A percentile compares a stretch with the other conserved stretches of the same genome.
Conservation (phyloP, 2,797 vertebrate species). For the Muraenolepis orangiensis region DNA sequence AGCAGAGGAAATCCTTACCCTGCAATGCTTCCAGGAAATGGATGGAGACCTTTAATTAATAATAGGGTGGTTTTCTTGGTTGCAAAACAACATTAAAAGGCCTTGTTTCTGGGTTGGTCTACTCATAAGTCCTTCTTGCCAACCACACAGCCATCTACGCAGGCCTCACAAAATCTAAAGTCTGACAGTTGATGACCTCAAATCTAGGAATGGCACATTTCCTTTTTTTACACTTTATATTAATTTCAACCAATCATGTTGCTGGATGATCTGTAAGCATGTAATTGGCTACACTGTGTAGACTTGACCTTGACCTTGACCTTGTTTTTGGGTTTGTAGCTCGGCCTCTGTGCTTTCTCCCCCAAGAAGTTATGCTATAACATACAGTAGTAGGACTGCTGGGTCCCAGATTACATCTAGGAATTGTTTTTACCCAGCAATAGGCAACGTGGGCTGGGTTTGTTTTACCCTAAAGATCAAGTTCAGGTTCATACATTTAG, state of each 20-base stretch:
- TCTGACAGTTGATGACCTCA: background rate
- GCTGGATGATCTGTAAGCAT: background rate
- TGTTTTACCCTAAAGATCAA: background rate
- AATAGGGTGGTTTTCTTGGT: background rate
- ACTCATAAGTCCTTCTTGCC: background rate
- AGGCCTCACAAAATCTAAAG: background rate
- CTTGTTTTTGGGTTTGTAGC: background rate
- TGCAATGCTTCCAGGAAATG: background rate
- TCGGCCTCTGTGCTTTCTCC: background rate
- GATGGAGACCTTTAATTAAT: background rate
- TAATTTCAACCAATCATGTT: background rate
- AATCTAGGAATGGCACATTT: background rate
- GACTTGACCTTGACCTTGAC: no score
- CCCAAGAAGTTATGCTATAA: background rate
- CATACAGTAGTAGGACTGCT: background rate
- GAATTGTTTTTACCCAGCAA: background rate
- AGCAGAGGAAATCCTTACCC: conserved; percentile 55
- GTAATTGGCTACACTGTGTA: background rate
- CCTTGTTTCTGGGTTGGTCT: background rate
- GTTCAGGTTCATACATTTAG: no score
- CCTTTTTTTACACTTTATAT: background rate
- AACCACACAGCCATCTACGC: background rate
- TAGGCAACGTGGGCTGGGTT: background rate
- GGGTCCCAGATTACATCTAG: background rate
- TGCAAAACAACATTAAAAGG: background rate